Evolutionary conservation across 2,797 vertebrate genomes (phyloP), one percentile per base, ranked within the genome.

Genomic region (Acanthurus leucopareius): DNA sequence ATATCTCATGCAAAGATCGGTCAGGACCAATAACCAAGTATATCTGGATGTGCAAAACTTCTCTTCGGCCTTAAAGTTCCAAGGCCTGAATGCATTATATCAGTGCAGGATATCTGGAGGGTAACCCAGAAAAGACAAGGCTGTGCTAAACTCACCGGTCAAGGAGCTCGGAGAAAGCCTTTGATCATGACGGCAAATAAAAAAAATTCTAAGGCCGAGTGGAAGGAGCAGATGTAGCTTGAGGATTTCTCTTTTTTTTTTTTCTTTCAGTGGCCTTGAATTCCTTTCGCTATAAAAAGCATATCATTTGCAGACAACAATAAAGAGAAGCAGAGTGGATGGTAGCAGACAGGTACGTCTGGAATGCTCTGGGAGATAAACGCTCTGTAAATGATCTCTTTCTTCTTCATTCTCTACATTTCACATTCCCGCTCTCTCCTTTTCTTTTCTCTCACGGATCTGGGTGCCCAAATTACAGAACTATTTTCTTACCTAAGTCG

Each of bases 361-460:
- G 74, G 85, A 89, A 88, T 82, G 77, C 71, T 62, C 20, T 47
- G 74, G 62, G 59, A 83, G 80, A 84, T 68, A 42, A 69, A 58
- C 22, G 63, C 59, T 60, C 20, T 61, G 8, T 16, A 53, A 80
- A 68, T 2, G 5, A 35, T 53, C 42, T 62, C 42, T 28, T 53
- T 47, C 38, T 66, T 47, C 57, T 79, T 71, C 32, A 40, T 78
- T 73, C 42, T 66, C 66, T 54, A 7, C 52, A 42, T 53, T 45
- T 79, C 58, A 47, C n/a, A 13, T 57, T 52, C 42, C 47, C n/a
- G 13, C 45, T 51, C 58, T 16, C 2, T 62, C 19, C 58, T 66
- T 17, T 32, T 11, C 32, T 32, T 65, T 67, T 45, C 15, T 25
- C 52, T 44, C 32, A 2, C 25, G 17, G 28, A 25, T 72, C 51